Percentiles rank a stretch among this genome's conserved stretches.
Conservation (phyloP, 2,797 vertebrate species). For the Parambassis ranga region DNA sequence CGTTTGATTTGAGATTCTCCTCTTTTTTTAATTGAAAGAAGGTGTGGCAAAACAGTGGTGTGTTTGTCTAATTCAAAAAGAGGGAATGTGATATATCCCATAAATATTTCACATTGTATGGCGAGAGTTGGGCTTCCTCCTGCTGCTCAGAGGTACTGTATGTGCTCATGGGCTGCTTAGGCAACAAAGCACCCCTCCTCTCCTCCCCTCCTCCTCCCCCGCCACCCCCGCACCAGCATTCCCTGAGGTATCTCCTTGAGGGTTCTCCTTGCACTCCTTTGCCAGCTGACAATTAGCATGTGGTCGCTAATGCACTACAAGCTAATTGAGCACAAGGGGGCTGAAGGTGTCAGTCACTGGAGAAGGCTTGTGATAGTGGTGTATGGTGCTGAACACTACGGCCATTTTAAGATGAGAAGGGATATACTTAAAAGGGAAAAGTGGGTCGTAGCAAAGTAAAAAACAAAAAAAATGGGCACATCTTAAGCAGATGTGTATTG, state of each 20-base stretch:
- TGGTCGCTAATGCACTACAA: conserved; percentile 66
- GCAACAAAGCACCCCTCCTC: conserved; percentile 50
- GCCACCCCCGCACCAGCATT: conserved; percentile 11
- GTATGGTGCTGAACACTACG: conserved; percentile 10
- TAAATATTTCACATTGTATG: conserved; percentile 73
- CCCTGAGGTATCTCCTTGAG: conserved; percentile 69
- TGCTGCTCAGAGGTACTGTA: conserved; percentile 46
- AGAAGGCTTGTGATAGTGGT: conserved; percentile 32
- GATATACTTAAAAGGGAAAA: conserved; percentile 24
- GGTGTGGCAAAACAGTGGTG: conserved; percentile 5
- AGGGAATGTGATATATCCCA: conserved; percentile 67
- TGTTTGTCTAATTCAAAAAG: conserved; percentile 63
- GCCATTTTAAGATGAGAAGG: conserved; percentile 26
- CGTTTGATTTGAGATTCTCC: background rate
- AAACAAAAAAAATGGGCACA: background rate
- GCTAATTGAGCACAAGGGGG: conserved; percentile 77
- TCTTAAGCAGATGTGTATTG: no score
- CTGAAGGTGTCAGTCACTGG: conserved; percentile 72
- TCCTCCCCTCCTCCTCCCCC: background rate
- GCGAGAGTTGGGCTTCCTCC: conserved; percentile 49
- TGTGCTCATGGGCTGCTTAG: conserved; percentile 52
- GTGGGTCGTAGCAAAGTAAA: conserved; percentile 16
- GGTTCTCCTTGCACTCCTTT: conserved; percentile 62
- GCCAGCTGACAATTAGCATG: conserved; percentile 77
- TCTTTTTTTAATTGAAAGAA: background rate